phyloP scores from a whole-genome alignment of 2,888 invertebrate species.

The Phengaris arion region DNA sequence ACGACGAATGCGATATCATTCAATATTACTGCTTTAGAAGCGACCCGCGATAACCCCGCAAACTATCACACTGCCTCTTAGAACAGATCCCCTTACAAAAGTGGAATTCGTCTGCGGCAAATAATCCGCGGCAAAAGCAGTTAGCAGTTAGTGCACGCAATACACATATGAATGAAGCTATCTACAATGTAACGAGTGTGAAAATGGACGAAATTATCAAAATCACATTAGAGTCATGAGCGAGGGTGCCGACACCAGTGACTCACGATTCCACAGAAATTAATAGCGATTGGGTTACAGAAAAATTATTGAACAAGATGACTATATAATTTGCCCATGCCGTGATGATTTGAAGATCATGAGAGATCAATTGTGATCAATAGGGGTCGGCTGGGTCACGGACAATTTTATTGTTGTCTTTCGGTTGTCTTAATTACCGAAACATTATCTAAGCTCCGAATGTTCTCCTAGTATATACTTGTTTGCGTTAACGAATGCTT shows the following conservation, averaged over 20 bases:
- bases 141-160: background rate
- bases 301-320: slow-evolving; percentile 32
- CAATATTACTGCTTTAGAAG: slow-evolving; percentile 77
- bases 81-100: slow-evolving; percentile 57
- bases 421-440: slow-evolving; percentile 31
- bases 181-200: background rate
- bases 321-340: slow-evolving; percentile 33
- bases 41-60: slow-evolving; percentile 73
- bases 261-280: slow-evolving; percentile 37
- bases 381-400: slow-evolving; percentile 68
- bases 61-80: slow-evolving; percentile 66
- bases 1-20: slow-evolving; percentile 74
- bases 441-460: slow-evolving; percentile 31
- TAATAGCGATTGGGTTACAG: slow-evolving; percentile 33
- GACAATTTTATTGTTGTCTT: slow-evolving; percentile 61
- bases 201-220: slow-evolving; percentile 20
- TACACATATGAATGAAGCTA: slow-evolving; percentile 1
- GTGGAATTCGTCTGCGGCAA: slow-evolving; percentile 38
- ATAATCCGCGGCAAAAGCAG: slow-evolving; percentile 1
- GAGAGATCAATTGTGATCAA: slow-evolving; percentile 70
- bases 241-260: slow-evolving; percentile 24
- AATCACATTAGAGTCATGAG: slow-evolving; percentile 29
- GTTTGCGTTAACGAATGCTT: slow-evolving; percentile 33
- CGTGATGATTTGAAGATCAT: slow-evolving; percentile 51
- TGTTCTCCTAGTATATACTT: slow-evolving; percentile 27